These are phyloP conservation scores for Lepidochrysops patricia DNA, from an alignment of 2,888 invertebrate genomes.

Conservation along the genomic window DNA sequence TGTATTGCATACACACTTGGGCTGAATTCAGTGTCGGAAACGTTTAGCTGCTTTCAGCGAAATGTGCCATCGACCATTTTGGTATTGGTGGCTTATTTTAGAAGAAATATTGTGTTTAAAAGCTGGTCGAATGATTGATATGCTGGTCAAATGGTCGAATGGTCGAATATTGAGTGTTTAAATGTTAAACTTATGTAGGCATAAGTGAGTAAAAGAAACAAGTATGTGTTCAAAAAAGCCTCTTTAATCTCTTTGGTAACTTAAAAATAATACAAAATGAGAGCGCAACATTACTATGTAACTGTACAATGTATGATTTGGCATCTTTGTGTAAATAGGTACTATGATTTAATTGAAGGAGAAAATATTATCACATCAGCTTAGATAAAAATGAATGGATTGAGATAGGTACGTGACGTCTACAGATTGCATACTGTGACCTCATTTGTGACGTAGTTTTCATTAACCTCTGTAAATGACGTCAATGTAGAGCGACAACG, in stretches of 20 bases:
- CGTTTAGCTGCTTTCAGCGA: too few relatives aligned
- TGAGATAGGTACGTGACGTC: neutral
- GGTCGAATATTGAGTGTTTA: neutral
- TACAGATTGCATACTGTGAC: too few relatives aligned
- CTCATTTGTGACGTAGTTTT: neutral
- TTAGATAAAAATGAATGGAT: neutral
- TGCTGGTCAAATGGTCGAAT: too few relatives aligned
- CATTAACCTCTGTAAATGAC: neutral
- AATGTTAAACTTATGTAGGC: neutral
- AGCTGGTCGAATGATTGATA: too few relatives aligned
- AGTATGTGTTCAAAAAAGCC: neutral
- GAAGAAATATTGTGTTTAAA: too few relatives aligned
- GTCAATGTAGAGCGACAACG: neutral
- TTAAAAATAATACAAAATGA: conserved; percentile 15
- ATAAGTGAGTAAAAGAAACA: neutral
- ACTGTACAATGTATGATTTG: neutral
- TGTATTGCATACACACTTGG: too few relatives aligned
- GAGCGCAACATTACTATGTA: neutral
- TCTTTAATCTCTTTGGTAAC: conserved; percentile 17
- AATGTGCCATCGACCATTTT: too few relatives aligned
- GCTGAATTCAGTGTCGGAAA: too few relatives aligned
- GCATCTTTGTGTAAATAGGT: neutral
- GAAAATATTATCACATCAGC: neutral
- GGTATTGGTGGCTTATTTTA: too few relatives aligned
- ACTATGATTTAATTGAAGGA: neutral